A percentile compares a stretch with the other conserved stretches of the same genome.
Conservation (phyloP, 1,140 invertebrate species). For the Dendroctonus valens region DNA sequence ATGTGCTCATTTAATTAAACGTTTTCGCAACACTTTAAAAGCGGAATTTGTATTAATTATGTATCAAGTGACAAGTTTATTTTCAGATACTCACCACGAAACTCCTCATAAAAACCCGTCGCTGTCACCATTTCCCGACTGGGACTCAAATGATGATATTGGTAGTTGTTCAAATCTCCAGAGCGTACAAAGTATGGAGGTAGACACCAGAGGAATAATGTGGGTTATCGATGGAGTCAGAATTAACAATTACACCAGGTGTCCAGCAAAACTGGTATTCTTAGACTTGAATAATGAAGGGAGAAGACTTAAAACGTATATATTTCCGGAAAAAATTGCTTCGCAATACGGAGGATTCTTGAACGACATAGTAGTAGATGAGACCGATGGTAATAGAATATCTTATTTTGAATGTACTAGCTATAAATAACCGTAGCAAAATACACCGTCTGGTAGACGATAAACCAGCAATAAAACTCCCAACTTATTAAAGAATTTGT, state of each 20-base stretch:
- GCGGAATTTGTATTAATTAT: too few species aligned
- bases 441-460: too few species aligned
- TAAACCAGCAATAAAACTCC: too few species aligned
- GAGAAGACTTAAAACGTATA: constrained; percentile 56
- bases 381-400: constrained; percentile 54
- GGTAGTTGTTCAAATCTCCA: constrained; percentile 64
- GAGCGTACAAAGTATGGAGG: constrained; percentile 69
- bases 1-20: too few species aligned
- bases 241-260: constrained; percentile 51
- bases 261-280: constrained; percentile 66
- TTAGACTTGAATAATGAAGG: constrained; percentile 62
- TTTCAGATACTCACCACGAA: background rate
- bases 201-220: constrained; percentile 65
- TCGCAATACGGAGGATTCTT: constrained; percentile 56
- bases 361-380: constrained; percentile 68
- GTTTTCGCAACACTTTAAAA: too few species aligned
- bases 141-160: constrained; percentile 60
- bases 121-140: constrained; percentile 65
- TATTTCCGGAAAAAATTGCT: constrained; percentile 57
- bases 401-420: background rate
- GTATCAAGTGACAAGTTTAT: background rate
- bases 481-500: too few species aligned
- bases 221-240: constrained; percentile 70
- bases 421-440: too few species aligned
- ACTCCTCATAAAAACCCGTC: constrained; percentile 51